Evolutionary conservation across 2,113 vertebrate genomes (phyloP), one percentile per base, ranked within the genome.

Genomic region (Sinocyclocheilus maitianheensis): DNA sequence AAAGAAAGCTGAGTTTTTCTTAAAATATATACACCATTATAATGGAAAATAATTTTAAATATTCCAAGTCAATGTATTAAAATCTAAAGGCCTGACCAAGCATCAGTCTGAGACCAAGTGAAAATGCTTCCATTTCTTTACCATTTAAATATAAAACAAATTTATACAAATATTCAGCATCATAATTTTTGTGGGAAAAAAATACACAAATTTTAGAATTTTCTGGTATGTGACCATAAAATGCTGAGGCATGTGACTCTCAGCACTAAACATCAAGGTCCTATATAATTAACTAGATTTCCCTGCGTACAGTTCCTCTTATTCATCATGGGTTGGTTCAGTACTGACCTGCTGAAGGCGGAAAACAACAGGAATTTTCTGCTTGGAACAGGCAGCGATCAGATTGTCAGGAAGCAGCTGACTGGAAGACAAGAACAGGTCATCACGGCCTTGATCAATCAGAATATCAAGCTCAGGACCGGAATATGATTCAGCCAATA

Each of bases 321-420:
- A 26, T 18, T 51, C 11, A 13, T 43, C 12, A 26, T 26, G 7
- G n/a, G 34, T n/a, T 24, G 43, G 74, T 24, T 67, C 22, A 22
- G 18, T 63, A 95, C 96, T 94, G 90, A 94, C 98, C 96, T 97
- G 96, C 93, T 99, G 97, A 91, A 98, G 95, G 34, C 97, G 95
- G 84, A 99, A 99, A 85, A 99, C 95, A 0, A 99, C 97, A 0
- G 98, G 97, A 85, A 99, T 94, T 88, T 98, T 99, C 88, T 87
- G 93, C 87, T 98, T 95, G 0, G 97, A 97, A 90, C 97, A 98
- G 89, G 97, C 96, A 26, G 96, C 95, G 0, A 99, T 98, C 90
- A 99, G 96, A 91, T 98, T 98, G 84, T 99, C 97, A 0, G 97
- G 98, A 62, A 99, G 93, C 12, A 99, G 92, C 91, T 99, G 97